Conservation (phyloP, 2,888 invertebrate species). For the Macrosoma leucophasiata region DNA sequence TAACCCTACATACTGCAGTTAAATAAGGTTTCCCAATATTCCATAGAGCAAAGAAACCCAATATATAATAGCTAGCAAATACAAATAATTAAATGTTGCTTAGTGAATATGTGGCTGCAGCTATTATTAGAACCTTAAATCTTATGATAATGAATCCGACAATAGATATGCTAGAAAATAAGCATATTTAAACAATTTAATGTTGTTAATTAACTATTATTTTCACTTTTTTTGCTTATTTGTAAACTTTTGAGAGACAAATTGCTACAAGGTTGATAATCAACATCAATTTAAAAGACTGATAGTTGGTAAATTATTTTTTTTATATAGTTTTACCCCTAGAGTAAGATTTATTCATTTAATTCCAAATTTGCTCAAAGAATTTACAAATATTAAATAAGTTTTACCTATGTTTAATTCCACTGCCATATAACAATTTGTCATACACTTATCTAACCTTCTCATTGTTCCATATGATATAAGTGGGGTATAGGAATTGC, state of each 20-base stretch:
- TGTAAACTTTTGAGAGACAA: conserved; percentile 73
- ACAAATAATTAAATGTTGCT: too few relatives aligned
- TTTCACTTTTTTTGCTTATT: conserved; percentile 34
- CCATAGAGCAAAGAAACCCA: too few relatives aligned
- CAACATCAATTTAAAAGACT: conserved; percentile 77
- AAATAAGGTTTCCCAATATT: too few relatives aligned
- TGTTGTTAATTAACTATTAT: conserved; percentile 1
- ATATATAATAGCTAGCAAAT: too few relatives aligned
- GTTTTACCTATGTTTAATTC: conserved; percentile 43
- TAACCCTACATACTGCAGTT: too few relatives aligned
- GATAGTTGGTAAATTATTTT: conserved; percentile 73
- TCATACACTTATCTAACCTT: conserved; percentile 16
- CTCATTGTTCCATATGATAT: conserved; percentile 24
- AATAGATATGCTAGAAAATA: conserved; percentile 50
- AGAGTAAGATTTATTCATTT: conserved; percentile 67
- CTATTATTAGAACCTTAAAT: too few relatives aligned
- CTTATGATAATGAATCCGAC: conserved; percentile 36
- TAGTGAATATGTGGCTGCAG: conserved; percentile 6
- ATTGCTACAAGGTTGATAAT: conserved; percentile 69
- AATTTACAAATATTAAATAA: conserved; percentile 36
- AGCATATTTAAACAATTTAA: too few relatives aligned
- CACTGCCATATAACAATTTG: conserved; percentile 39
- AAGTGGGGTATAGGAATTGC: conserved; percentile 33
- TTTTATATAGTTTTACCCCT: conserved; percentile 74
- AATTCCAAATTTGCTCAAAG: conserved; percentile 72